Evolutionary conservation across 2,888 invertebrate species (phyloP).

Genomic region (Malthinus seriepunctatus): DNA sequence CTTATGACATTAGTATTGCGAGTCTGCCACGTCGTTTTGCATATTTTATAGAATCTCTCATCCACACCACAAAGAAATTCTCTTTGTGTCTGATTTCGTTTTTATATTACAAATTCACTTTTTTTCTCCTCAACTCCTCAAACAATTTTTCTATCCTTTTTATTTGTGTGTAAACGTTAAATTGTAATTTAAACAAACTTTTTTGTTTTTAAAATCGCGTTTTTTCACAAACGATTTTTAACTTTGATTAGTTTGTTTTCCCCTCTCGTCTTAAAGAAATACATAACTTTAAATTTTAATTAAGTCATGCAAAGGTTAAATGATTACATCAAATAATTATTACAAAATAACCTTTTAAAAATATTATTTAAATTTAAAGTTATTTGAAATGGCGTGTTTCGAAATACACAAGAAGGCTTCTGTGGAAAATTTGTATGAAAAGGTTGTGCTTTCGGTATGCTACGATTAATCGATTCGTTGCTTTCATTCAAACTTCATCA

Average conservation of each 20-base stretch:
- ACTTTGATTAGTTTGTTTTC: too few species aligned
- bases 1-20: conserved; percentile 41
- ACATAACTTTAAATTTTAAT: neutral
- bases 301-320: neutral
- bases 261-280: neutral
- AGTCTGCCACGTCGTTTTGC: conserved; percentile 40
- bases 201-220: too few species aligned
- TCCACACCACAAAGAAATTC: conserved; percentile 35
- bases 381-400: conserved; percentile 24
- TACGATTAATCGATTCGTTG: conserved; percentile 27
- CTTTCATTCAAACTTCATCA: conserved; percentile 30
- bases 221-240: too few species aligned
- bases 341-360: conserved; percentile 18
- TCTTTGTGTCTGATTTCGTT: conserved; percentile 35
- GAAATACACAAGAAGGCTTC: conserved; percentile 24
- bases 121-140: conserved; percentile 5
- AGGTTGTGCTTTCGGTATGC: conserved; percentile 25
- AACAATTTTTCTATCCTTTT: neutral
- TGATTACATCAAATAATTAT: conserved; percentile 13
- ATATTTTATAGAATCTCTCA: conserved; percentile 38
- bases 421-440: conserved; percentile 17
- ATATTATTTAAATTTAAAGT: conserved; percentile 10
- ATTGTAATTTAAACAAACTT: too few species aligned
- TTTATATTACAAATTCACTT: conserved; percentile 14
- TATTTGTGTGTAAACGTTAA: too few species aligned